Conservation (phyloP, 2,797 vertebrate species). For the Aeoliscus strigatus region DNA sequence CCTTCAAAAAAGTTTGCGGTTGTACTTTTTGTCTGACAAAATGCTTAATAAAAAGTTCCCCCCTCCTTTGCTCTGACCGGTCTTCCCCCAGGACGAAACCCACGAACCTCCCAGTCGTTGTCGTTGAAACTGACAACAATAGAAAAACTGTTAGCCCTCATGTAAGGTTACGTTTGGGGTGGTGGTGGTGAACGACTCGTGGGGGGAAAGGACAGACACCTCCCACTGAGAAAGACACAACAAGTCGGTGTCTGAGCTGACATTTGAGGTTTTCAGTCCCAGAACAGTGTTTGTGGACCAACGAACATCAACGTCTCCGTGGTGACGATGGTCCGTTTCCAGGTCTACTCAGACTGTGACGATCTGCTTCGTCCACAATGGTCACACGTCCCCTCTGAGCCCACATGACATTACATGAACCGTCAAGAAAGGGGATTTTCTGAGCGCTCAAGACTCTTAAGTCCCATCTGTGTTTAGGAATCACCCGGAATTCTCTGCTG, state of each 20-base stretch:
- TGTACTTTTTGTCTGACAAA: not conserved
- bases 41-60: not conserved
- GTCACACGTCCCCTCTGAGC: not conserved
- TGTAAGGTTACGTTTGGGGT: conserved; percentile 19
- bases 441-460: not conserved
- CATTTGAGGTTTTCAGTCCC: no score
- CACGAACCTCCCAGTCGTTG: conserved; percentile 3
- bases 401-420: no score
- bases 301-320: no score
- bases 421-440: not conserved
- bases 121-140: conserved; percentile 16
- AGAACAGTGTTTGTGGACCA: no score
- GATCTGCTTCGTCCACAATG: not conserved
- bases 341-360: not conserved
- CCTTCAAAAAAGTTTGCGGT: not conserved
- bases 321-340: not conserved
- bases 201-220: no score
- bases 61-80: not conserved
- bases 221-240: no score
- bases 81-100: conserved; percentile 4
- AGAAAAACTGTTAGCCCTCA: conserved; percentile 54
- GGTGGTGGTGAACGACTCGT: not conserved
- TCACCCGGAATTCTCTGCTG: not conserved
- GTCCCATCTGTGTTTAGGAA: not conserved
- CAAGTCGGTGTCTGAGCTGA: no score